phyloP scores from a whole-genome alignment of 1,140 invertebrate species.

The Ceratitis capitata region DNA sequence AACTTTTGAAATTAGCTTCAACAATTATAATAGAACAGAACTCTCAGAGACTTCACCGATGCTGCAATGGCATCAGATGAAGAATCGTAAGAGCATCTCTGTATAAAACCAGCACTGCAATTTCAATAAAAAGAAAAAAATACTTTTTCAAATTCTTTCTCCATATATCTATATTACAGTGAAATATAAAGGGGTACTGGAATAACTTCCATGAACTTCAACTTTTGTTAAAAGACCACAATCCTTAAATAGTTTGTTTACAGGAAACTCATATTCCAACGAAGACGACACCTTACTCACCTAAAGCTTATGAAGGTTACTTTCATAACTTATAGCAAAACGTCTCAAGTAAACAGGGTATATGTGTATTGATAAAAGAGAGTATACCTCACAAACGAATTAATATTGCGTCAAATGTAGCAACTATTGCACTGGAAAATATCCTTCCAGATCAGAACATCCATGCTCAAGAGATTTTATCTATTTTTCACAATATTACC shows the following conservation, averaged over 20 bases:
- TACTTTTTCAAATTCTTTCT: not conserved
- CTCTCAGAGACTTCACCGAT: not conserved
- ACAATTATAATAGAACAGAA: not conserved
- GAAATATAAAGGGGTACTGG: slow-evolving; percentile 11
- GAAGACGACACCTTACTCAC: not conserved
- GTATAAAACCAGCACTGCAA: not conserved
- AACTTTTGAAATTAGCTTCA: not conserved
- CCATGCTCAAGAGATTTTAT: not conserved
- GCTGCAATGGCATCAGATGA: not conserved
- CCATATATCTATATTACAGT: not conserved
- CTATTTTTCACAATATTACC: not conserved
- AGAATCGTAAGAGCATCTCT: not conserved
- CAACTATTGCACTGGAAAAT: not conserved
- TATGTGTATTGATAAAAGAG: not conserved
- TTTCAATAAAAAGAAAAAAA: not conserved
- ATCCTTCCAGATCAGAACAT: not conserved
- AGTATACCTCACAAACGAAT: slow-evolving; percentile 11
- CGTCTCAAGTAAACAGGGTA: not conserved
- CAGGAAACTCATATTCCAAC: not conserved
- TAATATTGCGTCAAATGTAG: not conserved
- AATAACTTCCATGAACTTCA: not conserved
- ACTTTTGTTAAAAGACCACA: not conserved
- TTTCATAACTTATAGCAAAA: not conserved
- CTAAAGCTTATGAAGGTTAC: not conserved
- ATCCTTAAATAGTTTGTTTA: not conserved